A percentile compares a stretch with the other conserved stretches of the same genome.
Conservation (phyloP, 2,113 vertebrate genomes). For the Corythornis cristatus region DNA sequence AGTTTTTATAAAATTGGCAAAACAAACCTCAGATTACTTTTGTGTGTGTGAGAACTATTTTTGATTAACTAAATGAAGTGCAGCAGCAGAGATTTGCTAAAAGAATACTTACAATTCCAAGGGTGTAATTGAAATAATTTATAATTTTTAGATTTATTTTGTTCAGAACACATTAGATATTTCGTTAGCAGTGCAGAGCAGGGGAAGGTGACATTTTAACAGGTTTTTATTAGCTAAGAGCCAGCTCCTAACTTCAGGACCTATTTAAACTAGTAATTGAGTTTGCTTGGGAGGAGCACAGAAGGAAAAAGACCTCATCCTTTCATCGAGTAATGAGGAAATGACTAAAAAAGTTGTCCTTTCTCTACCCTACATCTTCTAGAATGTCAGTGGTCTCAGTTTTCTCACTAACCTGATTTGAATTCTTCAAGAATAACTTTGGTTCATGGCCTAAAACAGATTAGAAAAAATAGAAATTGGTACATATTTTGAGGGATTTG, state of each 20-base stretch:
- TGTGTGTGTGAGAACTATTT: neutral
- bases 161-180: neutral
- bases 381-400: neutral
- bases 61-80: neutral
- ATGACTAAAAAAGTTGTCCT: neutral
- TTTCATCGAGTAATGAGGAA: neutral
- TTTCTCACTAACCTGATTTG: neutral
- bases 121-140: neutral
- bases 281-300: neutral
- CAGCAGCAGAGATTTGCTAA: neutral
- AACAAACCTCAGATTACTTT: neutral
- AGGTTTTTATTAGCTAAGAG: neutral
- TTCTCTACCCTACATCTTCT: neutral
- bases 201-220: neutral
- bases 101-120: neutral
- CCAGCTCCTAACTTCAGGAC: neutral
- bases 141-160: neutral
- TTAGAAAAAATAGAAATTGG: neutral
- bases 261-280: neutral
- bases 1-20: neutral
- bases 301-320: neutral
- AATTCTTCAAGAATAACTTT: neutral
- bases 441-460: neutral
- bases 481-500: neutral
- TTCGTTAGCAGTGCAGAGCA: neutral